A percentile compares a stretch with the other conserved stretches of the same genome.
These are phyloP conservation scores for Oreochromis niloticus DNA, from an alignment of 2,113 vertebrate genomes.

Conservation along the genomic window DNA sequence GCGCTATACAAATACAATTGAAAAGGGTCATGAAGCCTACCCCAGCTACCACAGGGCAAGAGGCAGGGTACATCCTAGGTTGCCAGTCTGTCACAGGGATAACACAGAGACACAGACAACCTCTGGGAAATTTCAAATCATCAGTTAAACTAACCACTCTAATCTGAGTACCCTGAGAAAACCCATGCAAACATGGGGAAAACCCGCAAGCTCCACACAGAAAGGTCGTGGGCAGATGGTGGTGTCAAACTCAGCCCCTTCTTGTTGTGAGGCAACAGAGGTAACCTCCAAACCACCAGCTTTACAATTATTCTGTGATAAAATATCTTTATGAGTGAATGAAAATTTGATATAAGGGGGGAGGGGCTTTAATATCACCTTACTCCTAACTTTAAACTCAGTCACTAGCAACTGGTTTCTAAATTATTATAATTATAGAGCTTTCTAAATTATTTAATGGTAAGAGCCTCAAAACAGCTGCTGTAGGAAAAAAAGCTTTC, in stretches of 20 bases:
- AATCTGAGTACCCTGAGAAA: neutral
- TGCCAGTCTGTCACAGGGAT: neutral
- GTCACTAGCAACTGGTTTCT: neutral
- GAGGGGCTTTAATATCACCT: neutral
- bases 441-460: neutral
- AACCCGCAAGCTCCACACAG: neutral
- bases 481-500: neutral
- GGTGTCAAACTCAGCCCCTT: neutral
- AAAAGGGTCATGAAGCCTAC: neutral
- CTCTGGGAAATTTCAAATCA: neutral
- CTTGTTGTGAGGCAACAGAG: neutral
- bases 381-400: neutral
- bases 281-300: neutral
- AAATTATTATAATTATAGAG: neutral
- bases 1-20: neutral
- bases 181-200: neutral
- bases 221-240: neutral
- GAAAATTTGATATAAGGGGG: neutral
- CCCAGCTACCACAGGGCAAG: neutral
- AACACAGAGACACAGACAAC: neutral
- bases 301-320: neutral
- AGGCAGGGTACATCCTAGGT: neutral
- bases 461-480: neutral
- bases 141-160: neutral
- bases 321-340: neutral